These are phyloP conservation scores for Redunca redunca DNA, from an alignment of 2,113 vertebrate genomes.

Conservation along the genomic window DNA sequence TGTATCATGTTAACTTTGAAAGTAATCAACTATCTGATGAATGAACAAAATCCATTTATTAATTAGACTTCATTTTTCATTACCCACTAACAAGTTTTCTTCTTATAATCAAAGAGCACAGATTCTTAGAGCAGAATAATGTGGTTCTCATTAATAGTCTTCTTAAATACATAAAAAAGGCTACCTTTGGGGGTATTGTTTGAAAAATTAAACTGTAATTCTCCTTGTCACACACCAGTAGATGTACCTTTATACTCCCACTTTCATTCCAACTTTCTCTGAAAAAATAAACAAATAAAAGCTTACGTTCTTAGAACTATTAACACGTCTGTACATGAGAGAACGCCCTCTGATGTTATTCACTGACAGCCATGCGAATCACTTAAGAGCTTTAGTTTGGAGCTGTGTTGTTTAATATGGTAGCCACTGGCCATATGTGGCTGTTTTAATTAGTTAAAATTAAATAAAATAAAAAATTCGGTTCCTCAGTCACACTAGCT, in stretches of 20 bases:
- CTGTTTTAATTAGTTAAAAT: neutral
- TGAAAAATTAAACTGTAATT: conserved; percentile 15
- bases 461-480: neutral
- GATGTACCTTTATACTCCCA: neutral
- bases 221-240: neutral
- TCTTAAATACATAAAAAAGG: neutral
- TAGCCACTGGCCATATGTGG: neutral
- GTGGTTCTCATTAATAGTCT: neutral
- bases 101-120: neutral
- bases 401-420: neutral
- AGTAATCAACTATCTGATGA: neutral
- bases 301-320: neutral
- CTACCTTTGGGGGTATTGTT: neutral
- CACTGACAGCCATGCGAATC: neutral
- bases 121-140: neutral
- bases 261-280: neutral
- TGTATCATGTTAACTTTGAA: neutral
- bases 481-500: neutral
- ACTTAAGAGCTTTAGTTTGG: neutral
- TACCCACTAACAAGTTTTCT: neutral
- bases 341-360: neutral
- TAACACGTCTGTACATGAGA: neutral
- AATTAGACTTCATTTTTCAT: conserved; percentile 11
- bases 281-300: conserved; percentile 32
- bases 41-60: conserved; percentile 3